Base-by-base conservation (phyloP, 1,140 invertebrate species). In the Lepidostoma basale region DNA sequence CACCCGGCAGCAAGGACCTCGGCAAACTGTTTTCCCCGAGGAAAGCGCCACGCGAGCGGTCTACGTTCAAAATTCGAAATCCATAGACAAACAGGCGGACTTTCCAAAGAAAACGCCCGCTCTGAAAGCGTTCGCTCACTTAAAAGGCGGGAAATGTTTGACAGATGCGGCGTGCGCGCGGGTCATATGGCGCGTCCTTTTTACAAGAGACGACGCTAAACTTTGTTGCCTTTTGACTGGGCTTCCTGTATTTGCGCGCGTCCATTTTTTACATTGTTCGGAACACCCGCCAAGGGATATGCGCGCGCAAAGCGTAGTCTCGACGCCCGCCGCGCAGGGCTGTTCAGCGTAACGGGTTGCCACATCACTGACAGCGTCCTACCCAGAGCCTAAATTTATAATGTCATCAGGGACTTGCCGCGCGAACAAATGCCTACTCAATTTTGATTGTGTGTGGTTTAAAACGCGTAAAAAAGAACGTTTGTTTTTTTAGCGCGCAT, bases 21-120 rank as follows among this genome's bases (percentile, higher is more conserved):
- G 18, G 39, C 23, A 16, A 40, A 60, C 58, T 60, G 58, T 60
- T 60, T 47, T 60, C 22, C 5, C 30, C 16, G 44, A 47, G 16
- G 18, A n/a, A n/a, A 47, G 20, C 44, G 44, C 44, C 44, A 47
- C 44, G 44, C 20, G 10, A 47, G 20, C 20, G 42, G 44, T 47
- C 18, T 47, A 10, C 44, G 44, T 36, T 36, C 44, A 10, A 12
- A 47, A 47, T 20, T 47, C 20, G 44, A 47, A 47, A 47, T 47
- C 44, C 44, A 47, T 47, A 47, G 44, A 47, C 44, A 47, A 47
- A 20, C 44, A 10, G 44, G 16, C 44, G 44, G 23, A 22, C 44
- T 47, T 47, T 47, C 44, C 20, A 22, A 47, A 22, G 44, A 22
- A 20, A 6, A 20, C 12, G 18, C 44, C 23, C 23, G 18, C 23